Base-by-base conservation (phyloP, 2,113 vertebrate species). In the Holacanthus passer region DNA sequence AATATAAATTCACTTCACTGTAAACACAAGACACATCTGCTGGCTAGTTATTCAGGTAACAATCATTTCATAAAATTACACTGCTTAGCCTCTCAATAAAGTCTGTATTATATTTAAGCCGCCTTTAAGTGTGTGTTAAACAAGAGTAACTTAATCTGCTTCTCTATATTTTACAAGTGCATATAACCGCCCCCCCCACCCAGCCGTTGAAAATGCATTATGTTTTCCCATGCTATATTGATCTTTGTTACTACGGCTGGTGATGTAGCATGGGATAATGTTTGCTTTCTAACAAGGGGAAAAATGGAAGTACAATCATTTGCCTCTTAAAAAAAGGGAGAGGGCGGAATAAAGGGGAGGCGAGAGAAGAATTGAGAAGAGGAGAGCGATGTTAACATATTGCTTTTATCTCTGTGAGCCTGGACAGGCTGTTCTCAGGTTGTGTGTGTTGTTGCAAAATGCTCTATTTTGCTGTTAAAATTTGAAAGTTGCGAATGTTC, bases 131-230 rank as follows among this genome's bases (percentile, higher is more conserved):
- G 31, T 62, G 17, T 31, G 47, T 66, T 78, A 22, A 59, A 63
- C 32, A 69, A 8, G 1, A 43, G 22, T 72, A 67, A 75, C 35
- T 64, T 52, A 12, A 85, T 77, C 31, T 71, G 27, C 48, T 32
- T 74, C n/a, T 71, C 27, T 55, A 9, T 56, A 48, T 50, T 85
- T 79, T 50, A 73, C 35, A 8, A 55, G 62, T 7, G n/a, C 56
- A 22, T 17, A 65, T 56, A 53, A 13, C 9, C 5, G 1, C 16
- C 56, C 8, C 12, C 4, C 48, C 16, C 56, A 6, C 12, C 4
- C 48, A 43, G 75, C 17, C 11, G 41, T 59, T 73, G 12, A 52
- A 63, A 84, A 70, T 77, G 77, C 37, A 71, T 89, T 81, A 50
- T 68, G 60, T 83, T 74, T 83, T 43, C 37, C 22, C 55, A 56